phyloP scores from a whole-genome alignment of 2,888 invertebrate genomes.

The Oscheius myriophilus region DNA sequence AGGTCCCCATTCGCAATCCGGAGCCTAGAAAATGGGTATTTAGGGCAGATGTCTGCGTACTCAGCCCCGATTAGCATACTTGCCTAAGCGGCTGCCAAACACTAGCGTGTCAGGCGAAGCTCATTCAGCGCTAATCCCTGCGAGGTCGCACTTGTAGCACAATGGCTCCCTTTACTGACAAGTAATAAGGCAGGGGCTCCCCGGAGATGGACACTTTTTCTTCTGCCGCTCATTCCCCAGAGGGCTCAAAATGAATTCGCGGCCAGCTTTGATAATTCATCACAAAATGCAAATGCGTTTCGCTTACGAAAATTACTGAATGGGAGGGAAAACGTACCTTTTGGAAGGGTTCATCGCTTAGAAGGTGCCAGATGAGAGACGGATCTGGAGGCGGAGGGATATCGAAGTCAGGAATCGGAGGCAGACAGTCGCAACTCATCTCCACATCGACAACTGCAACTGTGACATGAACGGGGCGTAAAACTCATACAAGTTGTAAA shows the following conservation, averaged over 20 bases:
- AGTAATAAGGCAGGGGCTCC: slow-evolving; percentile 4
- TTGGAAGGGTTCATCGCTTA: slow-evolving; percentile 58
- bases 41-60: slow-evolving; percentile 6
- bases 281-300: slow-evolving; percentile 23
- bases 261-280: slow-evolving; percentile 30
- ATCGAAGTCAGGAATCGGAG: slow-evolving; percentile 57
- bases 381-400: slow-evolving; percentile 65
- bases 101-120: slow-evolving; percentile 25
- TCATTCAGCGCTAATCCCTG: slow-evolving; percentile 27
- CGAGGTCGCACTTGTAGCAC: slow-evolving; percentile 20
- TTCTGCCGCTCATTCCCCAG: slow-evolving; percentile 25
- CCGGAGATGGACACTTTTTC: slow-evolving; percentile 25
- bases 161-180: background rate
- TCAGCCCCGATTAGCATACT: slow-evolving; percentile 28
- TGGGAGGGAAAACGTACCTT: slow-evolving; percentile 37
- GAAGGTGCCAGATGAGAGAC: slow-evolving; percentile 62
- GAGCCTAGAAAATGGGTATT: slow-evolving; percentile 25
- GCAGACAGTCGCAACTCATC: slow-evolving; percentile 59
- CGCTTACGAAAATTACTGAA: slow-evolving; percentile 19
- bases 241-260: slow-evolving; percentile 27
- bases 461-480: background rate
- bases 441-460: slow-evolving; percentile 21
- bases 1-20: slow-evolving; percentile 33
- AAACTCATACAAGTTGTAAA: slow-evolving; percentile 25
- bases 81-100: slow-evolving; percentile 26